Base-by-base conservation (phyloP, 2,888 invertebrate species). In the Xestia ashworthii region DNA sequence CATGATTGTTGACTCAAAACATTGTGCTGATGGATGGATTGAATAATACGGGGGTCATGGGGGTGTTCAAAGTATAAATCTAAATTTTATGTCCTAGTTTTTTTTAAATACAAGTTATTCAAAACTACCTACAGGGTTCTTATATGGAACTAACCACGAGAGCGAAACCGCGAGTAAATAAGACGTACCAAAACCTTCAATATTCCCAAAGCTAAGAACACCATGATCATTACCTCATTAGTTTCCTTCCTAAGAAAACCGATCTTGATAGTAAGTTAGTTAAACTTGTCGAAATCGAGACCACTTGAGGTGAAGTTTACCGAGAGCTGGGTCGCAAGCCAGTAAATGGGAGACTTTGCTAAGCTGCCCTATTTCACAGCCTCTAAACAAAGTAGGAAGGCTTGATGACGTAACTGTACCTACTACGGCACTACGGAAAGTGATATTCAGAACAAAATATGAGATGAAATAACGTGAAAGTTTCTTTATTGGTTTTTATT, bases 351-450 rank as follows among this genome's bases (percentile, higher is more conserved):
- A 44, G 62, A 5, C 67, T 66, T 66, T 44, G 22, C 55, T 71
- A 70, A 74, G 74, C 67, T 44, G 60, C 25, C 48, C 70, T 16
- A 69, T 69, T 84, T 73, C 74, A 64, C 67, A 68, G 44, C 60
- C 22, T 50, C 38, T 72, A 66, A 71, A 74, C 69, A 84, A 76
- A 74, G 64, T 81, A 25, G 68, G 32, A 41, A n/a, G 25, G 55
- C 41, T n/a, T 19, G 41, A 38, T 78, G 82, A 78, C 75, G 48
- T 65, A 14, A 78, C n/a, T 14, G 16, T 3, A 48, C 41, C 32
- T 19, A 44, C 58, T 50, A 12, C 1, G 19, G 1, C n/a, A 48
- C 16, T 38, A 9, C 16, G 8, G 8, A 25, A 25, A 25, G 38
- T 16, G 5, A 38, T 55, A n/a, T 75, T 62, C 41, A n/a, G 9